A percentile compares a stretch with the other conserved stretches of the same genome.
phyloP scores from a whole-genome alignment of 23 tunicate species.

The Trididemnum nubilum region DNA sequence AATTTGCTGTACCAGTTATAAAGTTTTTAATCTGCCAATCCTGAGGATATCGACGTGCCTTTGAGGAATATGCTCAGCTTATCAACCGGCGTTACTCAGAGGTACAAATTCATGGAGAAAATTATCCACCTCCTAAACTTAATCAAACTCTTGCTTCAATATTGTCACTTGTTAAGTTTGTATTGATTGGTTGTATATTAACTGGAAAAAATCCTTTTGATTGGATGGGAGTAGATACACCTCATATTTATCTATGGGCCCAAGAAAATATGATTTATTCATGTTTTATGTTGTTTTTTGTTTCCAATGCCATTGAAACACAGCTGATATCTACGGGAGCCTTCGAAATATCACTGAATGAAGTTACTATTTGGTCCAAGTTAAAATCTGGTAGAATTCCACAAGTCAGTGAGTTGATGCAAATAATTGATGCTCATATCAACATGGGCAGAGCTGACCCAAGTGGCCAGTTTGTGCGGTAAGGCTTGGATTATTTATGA shows the following conservation, averaged over 20 bases:
- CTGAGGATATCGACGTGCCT: constrained; percentile 94
- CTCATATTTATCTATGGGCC: constrained; percentile 75
- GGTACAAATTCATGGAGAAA: constrained; percentile 78
- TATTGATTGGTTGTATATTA: constrained; percentile 73
- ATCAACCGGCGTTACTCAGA: constrained; percentile 85
- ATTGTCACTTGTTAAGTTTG: constrained; percentile 66
- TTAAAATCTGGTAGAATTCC: constrained; percentile 89
- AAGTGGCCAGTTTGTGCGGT: constrained; percentile 24
- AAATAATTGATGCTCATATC: constrained; percentile 81
- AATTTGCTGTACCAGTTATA: constrained; percentile 70
- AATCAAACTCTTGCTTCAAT: constrained; percentile 79
- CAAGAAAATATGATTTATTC: constrained; percentile 88
- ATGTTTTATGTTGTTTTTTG: constrained; percentile 86
- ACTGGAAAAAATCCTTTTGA: constrained; percentile 76
- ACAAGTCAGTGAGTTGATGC: constrained; percentile 77
- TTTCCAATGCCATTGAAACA: constrained; percentile 94
- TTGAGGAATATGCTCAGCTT: constrained; percentile 82
- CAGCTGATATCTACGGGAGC: constrained; percentile 95
- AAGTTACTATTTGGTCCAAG: constrained; percentile 91
- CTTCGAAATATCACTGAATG: constrained; percentile 84
- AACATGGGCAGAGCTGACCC: constrained; percentile 34
- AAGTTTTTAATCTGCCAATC: constrained; percentile 86
- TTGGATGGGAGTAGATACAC: constrained; percentile 71
- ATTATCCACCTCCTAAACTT: constrained; percentile 88
- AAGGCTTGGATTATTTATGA: too few relatives aligned